Percentiles rank a stretch among this genome's conserved stretches.
phyloP scores from a whole-genome alignment of 92 coral and sea anemone species.

The Phenganax marumi region DNA sequence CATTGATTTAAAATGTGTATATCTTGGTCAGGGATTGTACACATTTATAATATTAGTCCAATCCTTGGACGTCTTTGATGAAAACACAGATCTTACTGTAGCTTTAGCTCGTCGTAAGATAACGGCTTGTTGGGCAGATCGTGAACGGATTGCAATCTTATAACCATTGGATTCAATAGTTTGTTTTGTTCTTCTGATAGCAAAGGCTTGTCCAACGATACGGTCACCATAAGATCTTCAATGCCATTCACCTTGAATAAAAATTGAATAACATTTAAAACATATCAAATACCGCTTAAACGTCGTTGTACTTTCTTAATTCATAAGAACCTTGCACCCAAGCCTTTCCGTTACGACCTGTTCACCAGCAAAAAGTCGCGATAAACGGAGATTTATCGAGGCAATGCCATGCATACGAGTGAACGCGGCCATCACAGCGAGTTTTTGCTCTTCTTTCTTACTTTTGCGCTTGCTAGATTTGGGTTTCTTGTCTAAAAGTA shows the following conservation, averaged over 20 bases:
- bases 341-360: conserved; percentile 65
- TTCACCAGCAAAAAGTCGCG: conserved; percentile 74
- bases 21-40: background rate
- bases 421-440: conserved; percentile 62
- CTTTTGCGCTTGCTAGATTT: conserved; percentile 20
- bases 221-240: conserved; percentile 74
- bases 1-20: no score
- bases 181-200: conserved; percentile 71
- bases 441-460: conserved; percentile 50
- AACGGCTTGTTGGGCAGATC: conserved; percentile 79
- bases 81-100: conserved; percentile 62
- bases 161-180: conserved; percentile 87
- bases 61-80: background rate
- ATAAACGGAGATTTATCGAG: conserved; percentile 63
- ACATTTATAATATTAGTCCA: background rate
- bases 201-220: conserved; percentile 72
- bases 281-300: no score
- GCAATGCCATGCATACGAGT: conserved; percentile 74
- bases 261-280: no score
- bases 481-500: conserved; percentile 12
- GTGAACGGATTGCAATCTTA: conserved; percentile 75
- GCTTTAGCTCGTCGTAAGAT: conserved; percentile 64
- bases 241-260: conserved; percentile 59
- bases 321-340: conserved; percentile 26
- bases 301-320: no score